These are phyloP conservation scores for Heliconius aoede DNA, from an alignment of 2,888 invertebrate species.

Conservation along the genomic window DNA sequence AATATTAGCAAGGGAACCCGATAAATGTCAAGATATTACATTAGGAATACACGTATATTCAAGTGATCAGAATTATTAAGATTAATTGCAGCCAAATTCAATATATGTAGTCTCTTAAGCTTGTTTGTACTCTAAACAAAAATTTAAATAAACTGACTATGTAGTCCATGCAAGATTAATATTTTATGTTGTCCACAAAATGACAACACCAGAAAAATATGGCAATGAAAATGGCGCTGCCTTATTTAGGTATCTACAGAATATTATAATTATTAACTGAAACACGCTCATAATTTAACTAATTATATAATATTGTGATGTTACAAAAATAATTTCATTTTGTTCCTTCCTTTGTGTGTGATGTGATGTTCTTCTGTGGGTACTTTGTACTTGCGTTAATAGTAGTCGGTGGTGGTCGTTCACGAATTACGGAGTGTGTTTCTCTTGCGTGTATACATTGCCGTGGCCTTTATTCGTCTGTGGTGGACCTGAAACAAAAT, in stretches of 20 bases:
- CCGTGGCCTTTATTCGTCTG: slow-evolving; percentile 70
- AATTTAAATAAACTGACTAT: no score
- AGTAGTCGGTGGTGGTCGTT: slow-evolving; percentile 53
- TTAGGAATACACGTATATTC: no score
- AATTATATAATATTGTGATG: slow-evolving; percentile 46
- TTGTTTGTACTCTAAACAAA: no score
- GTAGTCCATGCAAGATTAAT: no score
- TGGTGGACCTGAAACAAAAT: slow-evolving; percentile 71
- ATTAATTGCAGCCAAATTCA: no score
- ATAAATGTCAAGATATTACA: no score
- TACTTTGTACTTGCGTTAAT: slow-evolving; percentile 64
- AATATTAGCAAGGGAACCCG: no score
- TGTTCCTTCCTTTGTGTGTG: slow-evolving; percentile 50
- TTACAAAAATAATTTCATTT: slow-evolving; percentile 50
- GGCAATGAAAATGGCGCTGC: neutral
- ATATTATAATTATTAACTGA: neutral
- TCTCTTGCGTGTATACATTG: slow-evolving; percentile 80
- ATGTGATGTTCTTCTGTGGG: slow-evolving; percentile 66
- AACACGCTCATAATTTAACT: slow-evolving; percentile 9
- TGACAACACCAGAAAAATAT: no score
- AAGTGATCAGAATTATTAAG: no score
- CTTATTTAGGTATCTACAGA: neutral
- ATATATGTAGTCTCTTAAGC: no score
- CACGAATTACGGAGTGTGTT: slow-evolving; percentile 63
- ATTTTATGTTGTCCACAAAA: no score